phyloP scores from a whole-genome alignment of 2,113 vertebrate genomes.

The Corythaeola cristata region DNA sequence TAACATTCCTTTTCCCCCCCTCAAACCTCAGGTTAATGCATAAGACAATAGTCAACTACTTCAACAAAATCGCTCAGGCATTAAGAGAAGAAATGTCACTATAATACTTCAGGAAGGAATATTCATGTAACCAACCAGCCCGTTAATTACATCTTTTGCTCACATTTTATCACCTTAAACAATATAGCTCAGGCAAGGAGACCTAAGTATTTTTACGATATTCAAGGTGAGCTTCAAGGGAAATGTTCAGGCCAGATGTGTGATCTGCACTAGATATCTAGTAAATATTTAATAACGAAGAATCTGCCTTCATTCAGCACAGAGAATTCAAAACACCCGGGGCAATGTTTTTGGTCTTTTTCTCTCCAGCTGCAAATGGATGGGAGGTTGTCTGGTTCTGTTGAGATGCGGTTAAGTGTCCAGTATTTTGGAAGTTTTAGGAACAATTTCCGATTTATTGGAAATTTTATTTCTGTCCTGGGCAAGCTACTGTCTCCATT shows the following conservation, averaged over 20 bases:
- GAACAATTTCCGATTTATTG: neutral
- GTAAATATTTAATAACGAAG: neutral
- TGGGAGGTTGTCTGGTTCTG: neutral
- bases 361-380: neutral
- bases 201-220: neutral
- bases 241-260: neutral
- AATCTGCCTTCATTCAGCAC: neutral
- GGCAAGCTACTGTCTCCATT: neutral
- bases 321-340: neutral
- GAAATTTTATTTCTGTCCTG: neutral
- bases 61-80: neutral
- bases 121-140: neutral
- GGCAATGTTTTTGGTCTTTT: neutral
- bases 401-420: neutral
- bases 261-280: neutral
- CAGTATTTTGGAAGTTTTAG: neutral
- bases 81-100: slow-evolving; percentile 29
- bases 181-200: neutral
- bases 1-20: neutral
- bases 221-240: neutral
- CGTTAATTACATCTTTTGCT: slow-evolving; percentile 28
- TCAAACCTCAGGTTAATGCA: neutral
- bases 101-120: slow-evolving; percentile 6
- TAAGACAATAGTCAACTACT: slow-evolving; percentile 17
- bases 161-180: slow-evolving; percentile 14